Base-by-base conservation (phyloP, 2,888 invertebrate species). In the Pseudococcus viburni region DNA sequence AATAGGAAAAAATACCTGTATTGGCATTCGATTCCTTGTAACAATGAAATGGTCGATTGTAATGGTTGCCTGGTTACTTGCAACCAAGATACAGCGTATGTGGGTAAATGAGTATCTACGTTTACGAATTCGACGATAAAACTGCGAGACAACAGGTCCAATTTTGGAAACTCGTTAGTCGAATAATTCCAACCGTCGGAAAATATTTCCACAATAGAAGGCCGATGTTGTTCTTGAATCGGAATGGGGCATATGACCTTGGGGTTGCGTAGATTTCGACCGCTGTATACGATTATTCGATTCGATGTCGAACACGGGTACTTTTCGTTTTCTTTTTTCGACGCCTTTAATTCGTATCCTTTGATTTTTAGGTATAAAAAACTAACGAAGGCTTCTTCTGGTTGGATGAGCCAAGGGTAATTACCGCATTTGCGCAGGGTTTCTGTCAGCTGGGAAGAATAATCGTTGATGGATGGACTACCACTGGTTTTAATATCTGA, bases 371-470 rank as follows among this genome's bases (percentile, higher is more conserved):
- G 92, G 90, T 95, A 96, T 68, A 96, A 92, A 91, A 94, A 96
- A 91, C 95, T 94, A 89, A 94, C 94, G 84, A 93, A 92, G 0
- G 94, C 93, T 90, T 95, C 94, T 90, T 95, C 95, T 0, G 96
- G 96, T 91, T 95, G 95, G 89, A 96, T 95, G 0, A 96, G 92
- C 96, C 96, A 96, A 0, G 96, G 96, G 91, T 95, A 94, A 90
- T 95, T 94, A 46, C 95, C 94, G 91, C 96, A 96, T 12, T 51
- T 94, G 93, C 73, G 95, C 95, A 92, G 95, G 95, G 0, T 95
- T 46, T 83, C 80, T 11, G 80, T 42, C 33, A 83, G 12, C 46
- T 83, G 80, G 17, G 22, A 83, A 42, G 80, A 83, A 19, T 19
- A 33, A 12, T 83, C 80, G 19, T 11, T 46, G 46, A 12, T 83